Conservation (phyloP, 2,888 invertebrate genomes). For the Itoplectis maculator region DNA sequence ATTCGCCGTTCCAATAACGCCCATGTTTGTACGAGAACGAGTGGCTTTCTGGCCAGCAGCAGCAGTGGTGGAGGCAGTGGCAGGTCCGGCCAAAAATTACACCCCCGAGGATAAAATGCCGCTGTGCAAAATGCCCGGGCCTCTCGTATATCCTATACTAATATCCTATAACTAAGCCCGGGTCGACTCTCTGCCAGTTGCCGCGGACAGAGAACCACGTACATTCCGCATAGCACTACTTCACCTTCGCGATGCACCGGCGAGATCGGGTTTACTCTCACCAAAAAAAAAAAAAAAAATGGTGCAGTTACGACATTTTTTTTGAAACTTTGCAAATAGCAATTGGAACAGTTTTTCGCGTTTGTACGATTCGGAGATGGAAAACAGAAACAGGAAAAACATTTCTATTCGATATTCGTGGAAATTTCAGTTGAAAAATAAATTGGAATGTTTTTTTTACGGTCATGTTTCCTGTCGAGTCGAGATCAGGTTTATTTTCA, state of each 20-base stretch:
- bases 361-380: too few species aligned
- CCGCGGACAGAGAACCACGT: constrained; percentile 1
- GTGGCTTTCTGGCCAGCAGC: constrained; percentile 14
- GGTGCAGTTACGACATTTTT: background rate
- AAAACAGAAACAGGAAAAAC: too few species aligned
- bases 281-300: background rate
- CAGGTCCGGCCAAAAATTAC: constrained; percentile 40
- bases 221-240: background rate
- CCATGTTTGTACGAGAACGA: constrained; percentile 55
- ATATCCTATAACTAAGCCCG: constrained; percentile 32
- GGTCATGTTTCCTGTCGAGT: too few species aligned
- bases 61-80: background rate
- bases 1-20: constrained; percentile 62
- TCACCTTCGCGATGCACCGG: background rate
- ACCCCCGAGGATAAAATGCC: constrained; percentile 33
- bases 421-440: too few species aligned
- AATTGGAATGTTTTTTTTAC: too few species aligned
- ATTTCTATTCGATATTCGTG: too few species aligned
- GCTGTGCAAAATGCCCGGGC: background rate
- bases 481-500: too few species aligned
- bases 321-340: background rate
- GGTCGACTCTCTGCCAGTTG: background rate
- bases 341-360: too few species aligned
- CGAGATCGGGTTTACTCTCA: background rate
- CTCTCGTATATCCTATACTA: constrained; percentile 19